These are phyloP conservation scores for Mormoops blainvillei DNA, from an alignment of 2,113 vertebrate genomes.

Conservation along the genomic window DNA sequence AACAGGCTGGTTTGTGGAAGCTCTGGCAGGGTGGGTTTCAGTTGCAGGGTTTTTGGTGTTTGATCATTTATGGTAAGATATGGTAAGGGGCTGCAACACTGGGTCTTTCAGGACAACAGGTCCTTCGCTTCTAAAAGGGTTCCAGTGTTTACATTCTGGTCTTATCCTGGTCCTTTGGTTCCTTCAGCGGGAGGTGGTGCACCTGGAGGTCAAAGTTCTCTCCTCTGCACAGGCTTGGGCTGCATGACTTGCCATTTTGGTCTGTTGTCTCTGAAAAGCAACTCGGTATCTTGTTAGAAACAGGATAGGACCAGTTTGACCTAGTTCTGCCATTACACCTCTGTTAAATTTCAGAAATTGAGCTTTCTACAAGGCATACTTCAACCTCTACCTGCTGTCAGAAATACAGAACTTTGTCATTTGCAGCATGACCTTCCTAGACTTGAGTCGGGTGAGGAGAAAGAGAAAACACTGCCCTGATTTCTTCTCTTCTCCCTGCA, in stretches of 20 bases:
- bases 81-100: background rate
- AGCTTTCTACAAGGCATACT: background rate
- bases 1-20: background rate
- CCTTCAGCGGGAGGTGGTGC: too few species aligned
- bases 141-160: background rate
- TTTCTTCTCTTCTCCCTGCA: constrained; percentile 37
- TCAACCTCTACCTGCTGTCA: background rate
- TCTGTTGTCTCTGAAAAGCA: background rate
- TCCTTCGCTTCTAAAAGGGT: background rate
- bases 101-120: background rate
- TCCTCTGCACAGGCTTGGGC: background rate
- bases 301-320: background rate
- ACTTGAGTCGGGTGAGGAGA: background rate
- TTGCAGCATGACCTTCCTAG: background rate
- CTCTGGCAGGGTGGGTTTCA: background rate
- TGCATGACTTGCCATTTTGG: background rate
- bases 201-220: background rate
- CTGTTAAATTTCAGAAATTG: background rate
- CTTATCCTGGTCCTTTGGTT: background rate
- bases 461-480: background rate
- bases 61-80: background rate
- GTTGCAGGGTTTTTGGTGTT: background rate
- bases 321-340: background rate
- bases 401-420: background rate
- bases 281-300: background rate